Percentiles rank a stretch among this genome's conserved stretches.
Evolutionary conservation across 2,113 vertebrate species (phyloP).

Genomic region (Plectropomus leopardus): DNA sequence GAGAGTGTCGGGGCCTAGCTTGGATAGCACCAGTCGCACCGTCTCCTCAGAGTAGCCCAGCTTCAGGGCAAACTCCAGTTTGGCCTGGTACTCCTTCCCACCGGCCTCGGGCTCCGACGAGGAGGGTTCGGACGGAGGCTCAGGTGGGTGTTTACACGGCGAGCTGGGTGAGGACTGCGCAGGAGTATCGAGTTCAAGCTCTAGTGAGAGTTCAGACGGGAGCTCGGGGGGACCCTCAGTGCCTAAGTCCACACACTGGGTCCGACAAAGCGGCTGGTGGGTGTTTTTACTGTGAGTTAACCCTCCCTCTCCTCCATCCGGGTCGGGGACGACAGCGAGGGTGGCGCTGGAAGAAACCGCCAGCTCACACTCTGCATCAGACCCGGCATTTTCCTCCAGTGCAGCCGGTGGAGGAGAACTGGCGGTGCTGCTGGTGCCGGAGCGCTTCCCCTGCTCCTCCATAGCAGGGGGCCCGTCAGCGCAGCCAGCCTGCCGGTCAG

Average conservation of each 20-base stretch:
- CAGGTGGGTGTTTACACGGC: neutral
- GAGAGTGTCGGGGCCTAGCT: conserved; percentile 95
- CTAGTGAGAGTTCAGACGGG: conserved; percentile 75
- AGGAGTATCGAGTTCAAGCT: neutral
- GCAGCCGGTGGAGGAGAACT: conserved; percentile 75
- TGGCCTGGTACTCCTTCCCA: conserved; percentile 91
- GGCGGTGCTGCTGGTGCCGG: conserved; percentile 81
- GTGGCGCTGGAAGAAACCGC: neutral
- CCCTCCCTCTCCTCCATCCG: conserved; percentile 75
- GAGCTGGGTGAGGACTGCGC: conserved; percentile 16
- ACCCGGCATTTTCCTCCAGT: conserved; percentile 87
- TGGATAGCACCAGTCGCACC: conserved; percentile 94
- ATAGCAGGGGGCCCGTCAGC: conserved; percentile 88
- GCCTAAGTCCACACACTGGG: conserved; percentile 91
- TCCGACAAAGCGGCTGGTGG: conserved; percentile 91
- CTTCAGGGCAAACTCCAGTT: conserved; percentile 98
- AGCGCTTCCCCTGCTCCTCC: conserved; percentile 86
- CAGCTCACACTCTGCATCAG: conserved; percentile 86
- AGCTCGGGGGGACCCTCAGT: conserved; percentile 87
- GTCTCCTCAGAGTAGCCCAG: conserved; percentile 97
- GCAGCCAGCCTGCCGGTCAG: conserved; percentile 89
- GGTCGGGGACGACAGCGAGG: neutral
- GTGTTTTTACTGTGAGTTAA: conserved; percentile 79
- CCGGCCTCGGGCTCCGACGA: conserved; percentile 22
- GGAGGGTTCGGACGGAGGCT: conserved; percentile 2